These are phyloP conservation scores for Acanthornis magna DNA, from an alignment of 2,797 vertebrate species.

Conservation along the genomic window DNA sequence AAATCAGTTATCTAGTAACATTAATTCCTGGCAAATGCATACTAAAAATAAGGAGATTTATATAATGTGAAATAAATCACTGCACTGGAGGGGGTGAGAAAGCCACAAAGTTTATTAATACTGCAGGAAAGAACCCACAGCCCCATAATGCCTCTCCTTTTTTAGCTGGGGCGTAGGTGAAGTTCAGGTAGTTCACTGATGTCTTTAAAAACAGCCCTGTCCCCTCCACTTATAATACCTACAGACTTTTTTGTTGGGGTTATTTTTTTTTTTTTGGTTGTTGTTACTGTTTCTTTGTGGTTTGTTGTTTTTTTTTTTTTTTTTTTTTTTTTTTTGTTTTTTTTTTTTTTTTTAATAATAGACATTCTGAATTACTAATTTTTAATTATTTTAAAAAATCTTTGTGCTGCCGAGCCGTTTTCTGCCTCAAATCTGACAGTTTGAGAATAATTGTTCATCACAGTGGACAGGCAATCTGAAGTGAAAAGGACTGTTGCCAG, in stretches of 20 bases:
- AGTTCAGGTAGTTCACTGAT: accelerated
- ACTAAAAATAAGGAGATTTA: accelerated
- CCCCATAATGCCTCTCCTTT: accelerated
- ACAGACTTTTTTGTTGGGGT: accelerated
- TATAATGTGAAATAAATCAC: accelerated
- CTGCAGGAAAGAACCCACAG: accelerated
- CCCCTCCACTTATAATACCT: accelerated
- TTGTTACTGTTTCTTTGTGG: neutral
- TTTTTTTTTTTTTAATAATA: neutral
- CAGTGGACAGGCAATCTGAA: neutral
- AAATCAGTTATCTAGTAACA: accelerated
- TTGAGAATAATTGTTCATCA: too few species aligned
- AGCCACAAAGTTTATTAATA: accelerated
- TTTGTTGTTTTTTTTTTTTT: too few species aligned
- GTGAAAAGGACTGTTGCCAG: neutral
- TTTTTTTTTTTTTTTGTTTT: too few species aligned
- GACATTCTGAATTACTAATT: neutral
- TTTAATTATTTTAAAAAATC: neutral
- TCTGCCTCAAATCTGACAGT: neutral
- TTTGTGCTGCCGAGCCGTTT: neutral
- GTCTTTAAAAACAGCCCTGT: neutral
- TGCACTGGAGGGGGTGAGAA: accelerated
- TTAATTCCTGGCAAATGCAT: accelerated
- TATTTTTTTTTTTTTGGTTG: neutral
- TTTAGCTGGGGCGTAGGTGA: accelerated